phyloP scores from a whole-genome alignment of 2,888 invertebrate genomes.

The Rhopalosiphum nymphaeae region DNA sequence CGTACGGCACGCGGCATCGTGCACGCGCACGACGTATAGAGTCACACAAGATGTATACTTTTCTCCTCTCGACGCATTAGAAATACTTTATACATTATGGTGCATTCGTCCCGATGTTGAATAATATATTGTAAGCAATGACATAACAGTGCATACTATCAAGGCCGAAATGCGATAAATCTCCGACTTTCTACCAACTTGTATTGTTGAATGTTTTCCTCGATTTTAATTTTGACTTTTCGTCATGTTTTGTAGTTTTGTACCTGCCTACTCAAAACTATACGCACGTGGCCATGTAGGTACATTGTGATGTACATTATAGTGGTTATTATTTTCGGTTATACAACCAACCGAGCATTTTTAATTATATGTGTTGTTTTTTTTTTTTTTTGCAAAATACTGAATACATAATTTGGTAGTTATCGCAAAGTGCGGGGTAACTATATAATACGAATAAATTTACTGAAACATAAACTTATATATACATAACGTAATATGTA shows the following conservation, averaged over 20 bases:
- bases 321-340: background rate
- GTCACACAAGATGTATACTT: background rate
- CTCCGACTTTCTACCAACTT: background rate
- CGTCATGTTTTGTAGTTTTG: background rate
- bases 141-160: background rate
- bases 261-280: background rate
- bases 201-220: background rate
- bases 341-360: background rate
- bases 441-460: background rate
- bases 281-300: background rate
- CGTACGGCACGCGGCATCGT: background rate
- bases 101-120: background rate
- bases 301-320: background rate
- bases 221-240: background rate
- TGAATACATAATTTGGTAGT: background rate
- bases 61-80: background rate
- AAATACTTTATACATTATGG: background rate
- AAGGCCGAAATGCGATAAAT: background rate
- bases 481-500: background rate
- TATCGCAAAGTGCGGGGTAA: too few species aligned
- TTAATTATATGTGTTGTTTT: background rate
- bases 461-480: background rate
- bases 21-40: background rate
- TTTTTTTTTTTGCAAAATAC: background rate
- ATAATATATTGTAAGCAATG: slow-evolving; percentile 7